Evolutionary conservation across 2,113 vertebrate species (phyloP).

Genomic region (Xerus inauris): DNA sequence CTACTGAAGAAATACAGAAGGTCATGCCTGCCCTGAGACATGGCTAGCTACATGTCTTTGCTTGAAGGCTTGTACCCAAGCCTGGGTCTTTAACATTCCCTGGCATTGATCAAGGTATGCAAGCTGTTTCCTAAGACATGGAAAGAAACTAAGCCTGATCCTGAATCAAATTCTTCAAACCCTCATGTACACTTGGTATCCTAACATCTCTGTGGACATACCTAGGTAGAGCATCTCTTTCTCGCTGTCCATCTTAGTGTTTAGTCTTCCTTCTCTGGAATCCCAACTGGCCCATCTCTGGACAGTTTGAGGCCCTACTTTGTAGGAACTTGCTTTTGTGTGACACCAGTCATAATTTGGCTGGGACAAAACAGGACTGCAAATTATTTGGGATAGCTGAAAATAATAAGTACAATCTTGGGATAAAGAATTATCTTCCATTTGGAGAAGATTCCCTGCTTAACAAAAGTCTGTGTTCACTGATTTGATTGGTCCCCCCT

Average conservation of each 20-base stretch:
- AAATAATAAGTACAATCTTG: not conserved
- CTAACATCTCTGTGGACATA: not conserved
- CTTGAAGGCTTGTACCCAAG: not conserved
- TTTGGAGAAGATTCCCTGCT: not conserved
- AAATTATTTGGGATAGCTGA: not conserved
- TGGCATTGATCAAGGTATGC: not conserved
- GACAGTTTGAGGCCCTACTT: not conserved
- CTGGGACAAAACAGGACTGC: not conserved
- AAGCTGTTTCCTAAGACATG: not conserved
- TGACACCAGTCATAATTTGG: accelerated
- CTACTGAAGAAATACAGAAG: not conserved
- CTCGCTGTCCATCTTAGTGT: not conserved
- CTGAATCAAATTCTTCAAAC: not conserved
- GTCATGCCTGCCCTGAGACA: not conserved
- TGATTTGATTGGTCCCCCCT: not conserved
- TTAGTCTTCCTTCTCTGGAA: not conserved
- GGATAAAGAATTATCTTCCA: not conserved
- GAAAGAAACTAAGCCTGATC: not conserved
- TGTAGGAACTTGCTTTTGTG: not conserved
- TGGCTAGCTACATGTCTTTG: not conserved
- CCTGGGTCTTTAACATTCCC: no score
- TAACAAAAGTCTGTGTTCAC: not conserved
- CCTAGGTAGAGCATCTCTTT: not conserved
- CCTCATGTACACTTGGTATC: not conserved
- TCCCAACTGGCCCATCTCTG: not conserved